phyloP scores from a whole-genome alignment of 2,888 invertebrate genomes.

The Adineta ricciae region DNA sequence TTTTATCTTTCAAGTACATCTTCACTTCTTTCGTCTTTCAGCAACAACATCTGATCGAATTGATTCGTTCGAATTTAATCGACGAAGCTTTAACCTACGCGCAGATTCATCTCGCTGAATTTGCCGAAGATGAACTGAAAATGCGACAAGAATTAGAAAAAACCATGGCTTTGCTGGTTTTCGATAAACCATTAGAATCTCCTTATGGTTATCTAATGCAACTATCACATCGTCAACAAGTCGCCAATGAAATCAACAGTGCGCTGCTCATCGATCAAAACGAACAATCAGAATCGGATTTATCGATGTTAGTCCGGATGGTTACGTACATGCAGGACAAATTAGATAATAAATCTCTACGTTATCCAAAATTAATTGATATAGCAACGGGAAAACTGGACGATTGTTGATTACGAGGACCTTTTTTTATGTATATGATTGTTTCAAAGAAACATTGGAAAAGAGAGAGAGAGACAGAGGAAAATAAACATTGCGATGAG shows the following conservation, averaged over 20 bases:
- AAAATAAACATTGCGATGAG: too few species aligned
- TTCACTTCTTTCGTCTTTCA: constrained; percentile 46
- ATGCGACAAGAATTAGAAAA: constrained; percentile 71
- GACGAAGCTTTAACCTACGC: constrained; percentile 81
- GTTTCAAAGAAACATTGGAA: not conserved
- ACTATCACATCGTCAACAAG: constrained; percentile 74
- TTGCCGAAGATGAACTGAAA: constrained; percentile 68
- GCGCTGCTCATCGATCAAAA: constrained; percentile 89
- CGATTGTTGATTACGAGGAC: not conserved
- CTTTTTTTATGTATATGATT: not conserved
- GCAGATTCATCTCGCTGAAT: constrained; percentile 75
- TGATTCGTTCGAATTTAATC: constrained; percentile 70
- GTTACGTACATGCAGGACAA: constrained; percentile 92
- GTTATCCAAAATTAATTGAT: constrained; percentile 87
- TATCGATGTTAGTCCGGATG: constrained; percentile 78
- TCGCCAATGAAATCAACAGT: constrained; percentile 90
- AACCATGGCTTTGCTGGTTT: constrained; percentile 83
- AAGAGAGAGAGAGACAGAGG: too few species aligned
- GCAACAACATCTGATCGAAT: constrained; percentile 78
- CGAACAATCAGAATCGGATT: constrained; percentile 65
- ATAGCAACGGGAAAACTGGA: constrained; percentile 55
- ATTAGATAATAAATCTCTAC: constrained; percentile 82
- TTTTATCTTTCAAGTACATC: not conserved
- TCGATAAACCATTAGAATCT: constrained; percentile 84
- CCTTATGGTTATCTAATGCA: constrained; percentile 88